phyloP scores from a whole-genome alignment of 2,888 invertebrate genomes.

The Hypselothyrea guttata region DNA sequence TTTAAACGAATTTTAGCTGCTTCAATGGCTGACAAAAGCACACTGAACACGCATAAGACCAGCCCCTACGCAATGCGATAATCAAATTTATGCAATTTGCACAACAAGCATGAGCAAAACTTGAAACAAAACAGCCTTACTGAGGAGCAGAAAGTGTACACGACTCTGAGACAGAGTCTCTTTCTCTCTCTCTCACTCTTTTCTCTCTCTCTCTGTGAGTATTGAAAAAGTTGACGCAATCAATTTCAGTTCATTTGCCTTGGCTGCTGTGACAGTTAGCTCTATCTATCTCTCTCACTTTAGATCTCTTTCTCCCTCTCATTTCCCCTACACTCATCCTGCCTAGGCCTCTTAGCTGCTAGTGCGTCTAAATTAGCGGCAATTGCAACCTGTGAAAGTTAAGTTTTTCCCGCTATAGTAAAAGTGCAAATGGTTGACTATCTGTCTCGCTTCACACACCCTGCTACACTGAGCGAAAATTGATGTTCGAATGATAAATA shows the following conservation, averaged over 20 bases:
- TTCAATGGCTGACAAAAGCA: constrained; percentile 34
- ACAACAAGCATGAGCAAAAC: constrained; percentile 30
- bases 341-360: constrained; percentile 9
- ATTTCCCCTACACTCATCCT: constrained; percentile 1
- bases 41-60: constrained; percentile 6
- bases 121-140: constrained; percentile 67
- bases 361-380: constrained; percentile 58
- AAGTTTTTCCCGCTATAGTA: constrained; percentile 67
- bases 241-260: constrained; percentile 57
- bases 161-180: background rate
- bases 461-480: no score
- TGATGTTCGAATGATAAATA: no score
- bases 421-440: constrained; percentile 70
- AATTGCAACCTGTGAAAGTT: constrained; percentile 65
- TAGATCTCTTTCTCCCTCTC: constrained; percentile 10
- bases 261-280: background rate
- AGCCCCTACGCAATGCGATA: constrained; percentile 42
- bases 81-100: constrained; percentile 69
- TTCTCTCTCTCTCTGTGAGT: constrained; percentile 13
- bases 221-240: constrained; percentile 67
- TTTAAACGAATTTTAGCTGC: constrained; percentile 46
- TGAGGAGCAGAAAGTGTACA: no score
- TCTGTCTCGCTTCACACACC: constrained; percentile 10
- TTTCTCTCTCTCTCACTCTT: no score
- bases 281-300: background rate